Conservation (phyloP, 2,888 invertebrate genomes). For the Orthonychiurus folsomi region DNA sequence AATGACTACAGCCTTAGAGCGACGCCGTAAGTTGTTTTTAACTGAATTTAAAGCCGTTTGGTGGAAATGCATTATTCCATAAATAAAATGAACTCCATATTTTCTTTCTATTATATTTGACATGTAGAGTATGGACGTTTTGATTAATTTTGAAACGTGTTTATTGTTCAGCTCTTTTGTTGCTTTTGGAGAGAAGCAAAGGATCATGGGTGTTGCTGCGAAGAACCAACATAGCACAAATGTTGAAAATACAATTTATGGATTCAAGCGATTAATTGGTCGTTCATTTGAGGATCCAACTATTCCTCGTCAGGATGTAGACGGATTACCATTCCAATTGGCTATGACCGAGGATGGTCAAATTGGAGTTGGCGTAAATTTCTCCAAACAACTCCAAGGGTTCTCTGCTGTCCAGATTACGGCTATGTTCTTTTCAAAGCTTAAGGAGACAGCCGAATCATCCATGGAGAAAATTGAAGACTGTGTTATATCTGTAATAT, state of each 20-base stretch:
- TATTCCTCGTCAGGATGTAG: slow-evolving; percentile 59
- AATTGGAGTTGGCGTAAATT: slow-evolving; percentile 67
- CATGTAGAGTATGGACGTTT: too few species aligned
- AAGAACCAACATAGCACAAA: slow-evolving; percentile 96
- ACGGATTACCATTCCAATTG: slow-evolving; percentile 73
- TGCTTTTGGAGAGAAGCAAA: slow-evolving; percentile 84
- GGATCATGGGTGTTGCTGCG: slow-evolving; percentile 90
- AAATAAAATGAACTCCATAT: too few species aligned
- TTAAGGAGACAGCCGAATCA: slow-evolving; percentile 79
- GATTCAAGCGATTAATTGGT: slow-evolving; percentile 87
- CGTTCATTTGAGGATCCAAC: slow-evolving; percentile 79
- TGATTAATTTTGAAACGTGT: too few species aligned
- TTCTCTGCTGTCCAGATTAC: slow-evolving; percentile 90
- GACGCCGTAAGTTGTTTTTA: slow-evolving; percentile 86
- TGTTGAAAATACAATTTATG: slow-evolving; percentile 90
- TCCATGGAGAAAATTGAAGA: slow-evolving; percentile 85
- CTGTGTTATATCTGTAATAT: slow-evolving; percentile 75
- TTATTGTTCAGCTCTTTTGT: slow-evolving; percentile 77
- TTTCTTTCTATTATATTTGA: too few species aligned
- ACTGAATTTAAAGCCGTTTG: neutral
- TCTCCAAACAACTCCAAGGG: slow-evolving; percentile 72
- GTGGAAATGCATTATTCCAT: neutral
- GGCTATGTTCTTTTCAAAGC: slow-evolving; percentile 92
- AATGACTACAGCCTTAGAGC: slow-evolving; percentile 97
- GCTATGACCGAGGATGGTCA: slow-evolving; percentile 66